Evolutionary conservation across 2,113 vertebrate species (phyloP).

Genomic region (Nothoprocta pentlandii): DNA sequence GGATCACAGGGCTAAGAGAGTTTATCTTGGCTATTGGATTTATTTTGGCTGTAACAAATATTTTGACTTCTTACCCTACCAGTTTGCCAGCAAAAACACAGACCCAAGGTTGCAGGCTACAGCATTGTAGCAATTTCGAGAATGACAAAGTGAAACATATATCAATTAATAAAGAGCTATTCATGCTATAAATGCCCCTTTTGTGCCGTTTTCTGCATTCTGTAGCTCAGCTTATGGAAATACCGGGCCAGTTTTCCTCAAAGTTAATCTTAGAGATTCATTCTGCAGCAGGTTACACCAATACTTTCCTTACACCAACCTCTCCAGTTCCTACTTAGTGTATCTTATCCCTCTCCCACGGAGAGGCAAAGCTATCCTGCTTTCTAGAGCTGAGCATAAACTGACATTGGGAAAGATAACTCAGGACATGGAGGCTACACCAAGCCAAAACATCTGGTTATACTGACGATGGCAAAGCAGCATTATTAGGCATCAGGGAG

Average conservation of each 20-base stretch:
- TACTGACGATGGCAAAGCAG: background rate
- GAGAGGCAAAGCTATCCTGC: background rate
- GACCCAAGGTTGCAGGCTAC: slow-evolving; percentile 44
- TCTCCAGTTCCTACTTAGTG: background rate
- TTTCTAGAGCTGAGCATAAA: background rate
- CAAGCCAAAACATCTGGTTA: background rate
- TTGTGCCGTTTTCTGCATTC: slow-evolving; percentile 6
- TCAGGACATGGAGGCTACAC: background rate
- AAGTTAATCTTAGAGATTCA: background rate
- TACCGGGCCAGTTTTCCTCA: background rate
- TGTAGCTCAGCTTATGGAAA: slow-evolving; percentile 28
- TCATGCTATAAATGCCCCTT: slow-evolving; percentile 42
- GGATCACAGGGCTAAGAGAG: slow-evolving; percentile 36
- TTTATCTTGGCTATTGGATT: slow-evolving; percentile 67
- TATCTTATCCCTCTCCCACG: background rate
- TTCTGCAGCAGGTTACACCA: background rate
- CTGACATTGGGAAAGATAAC: background rate
- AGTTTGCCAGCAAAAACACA: slow-evolving; percentile 73
- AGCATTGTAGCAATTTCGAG: slow-evolving; percentile 55
- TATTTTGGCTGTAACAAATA: slow-evolving; percentile 68
- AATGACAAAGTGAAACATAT: slow-evolving; percentile 63
- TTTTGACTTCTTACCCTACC: slow-evolving; percentile 67
- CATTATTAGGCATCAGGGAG: background rate
- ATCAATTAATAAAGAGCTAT: slow-evolving; percentile 68
- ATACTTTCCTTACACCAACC: background rate